Percentiles rank a stretch among this genome's conserved stretches.
phyloP scores from a whole-genome alignment of 2,888 invertebrate genomes.

The Mesodorylaimus sp. region DNA sequence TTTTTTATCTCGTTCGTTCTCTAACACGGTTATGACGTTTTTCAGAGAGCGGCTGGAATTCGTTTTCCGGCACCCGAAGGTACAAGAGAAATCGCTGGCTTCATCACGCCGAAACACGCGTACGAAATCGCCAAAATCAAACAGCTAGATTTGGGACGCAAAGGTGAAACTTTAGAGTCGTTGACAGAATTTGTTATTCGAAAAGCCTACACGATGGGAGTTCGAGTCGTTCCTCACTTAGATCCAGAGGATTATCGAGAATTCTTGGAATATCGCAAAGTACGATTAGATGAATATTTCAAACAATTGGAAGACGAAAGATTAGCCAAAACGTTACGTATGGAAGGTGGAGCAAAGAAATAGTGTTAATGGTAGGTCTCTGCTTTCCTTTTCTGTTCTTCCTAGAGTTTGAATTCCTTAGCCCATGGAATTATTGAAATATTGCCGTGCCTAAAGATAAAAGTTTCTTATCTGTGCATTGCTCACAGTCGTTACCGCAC shows the following conservation, averaged over 20 bases:
- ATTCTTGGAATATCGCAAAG: constrained; percentile 57
- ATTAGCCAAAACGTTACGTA: constrained; percentile 75
- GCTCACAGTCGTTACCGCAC: too few species aligned
- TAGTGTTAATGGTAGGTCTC: too few species aligned
- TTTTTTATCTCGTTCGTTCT: too few species aligned
- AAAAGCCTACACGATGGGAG: constrained; percentile 36
- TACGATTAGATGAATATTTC: constrained; percentile 51
- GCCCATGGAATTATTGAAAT: too few species aligned
- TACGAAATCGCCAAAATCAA: constrained; percentile 97
- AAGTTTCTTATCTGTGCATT: too few species aligned
- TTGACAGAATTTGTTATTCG: constrained; percentile 19
- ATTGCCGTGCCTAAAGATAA: too few species aligned
- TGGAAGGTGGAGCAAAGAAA: neutral
- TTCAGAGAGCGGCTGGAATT: constrained; percentile 69
- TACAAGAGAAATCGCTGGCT: constrained; percentile 48
- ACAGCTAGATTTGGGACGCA: constrained; percentile 19
- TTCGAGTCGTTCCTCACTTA: constrained; percentile 48
- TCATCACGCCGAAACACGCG: constrained; percentile 74
- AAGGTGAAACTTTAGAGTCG: neutral
- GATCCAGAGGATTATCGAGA: constrained; percentile 58
- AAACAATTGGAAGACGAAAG: constrained; percentile 58
- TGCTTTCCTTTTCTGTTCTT: too few species aligned
- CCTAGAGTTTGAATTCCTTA: too few species aligned
- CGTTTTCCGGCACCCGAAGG: constrained; percentile 46
- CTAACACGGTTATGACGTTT: too few species aligned